Evolutionary conservation across 2,113 vertebrate species (phyloP).

Genomic region (Grammomys surdaster): DNA sequence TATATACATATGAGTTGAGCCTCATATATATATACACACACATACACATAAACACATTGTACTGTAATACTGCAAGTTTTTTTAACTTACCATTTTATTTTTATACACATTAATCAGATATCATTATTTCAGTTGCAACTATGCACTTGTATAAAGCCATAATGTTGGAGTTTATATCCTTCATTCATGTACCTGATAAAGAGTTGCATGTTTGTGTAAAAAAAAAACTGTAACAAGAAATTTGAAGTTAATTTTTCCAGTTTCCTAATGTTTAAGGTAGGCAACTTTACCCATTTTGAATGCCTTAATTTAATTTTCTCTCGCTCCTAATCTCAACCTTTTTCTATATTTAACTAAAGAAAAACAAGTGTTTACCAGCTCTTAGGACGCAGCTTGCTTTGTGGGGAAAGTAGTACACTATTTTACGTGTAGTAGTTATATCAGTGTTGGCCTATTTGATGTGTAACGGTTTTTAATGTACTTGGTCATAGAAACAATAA

Average conservation of each 20-base stretch:
- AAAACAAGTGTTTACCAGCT: slow-evolving; percentile 86
- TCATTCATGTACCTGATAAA: slow-evolving; percentile 69
- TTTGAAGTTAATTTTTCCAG: slow-evolving; percentile 80
- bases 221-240: slow-evolving; percentile 71
- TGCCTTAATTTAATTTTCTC: slow-evolving; percentile 90
- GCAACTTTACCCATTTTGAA: slow-evolving; percentile 84
- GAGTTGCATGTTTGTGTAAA: slow-evolving; percentile 87
- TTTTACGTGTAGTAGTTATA: slow-evolving; percentile 87
- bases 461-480: slow-evolving; percentile 85
- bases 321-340: slow-evolving; percentile 82
- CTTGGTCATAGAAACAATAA: slow-evolving; percentile 83
- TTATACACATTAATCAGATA: slow-evolving; percentile 87
- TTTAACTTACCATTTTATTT: slow-evolving; percentile 88
- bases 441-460: slow-evolving; percentile 88
- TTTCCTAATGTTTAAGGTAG: slow-evolving; percentile 83
- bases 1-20: slow-evolving; percentile 18
- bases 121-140: slow-evolving; percentile 87
- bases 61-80: slow-evolving; percentile 88
- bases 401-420: slow-evolving; percentile 87
- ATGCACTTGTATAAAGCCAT: slow-evolving; percentile 90
- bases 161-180: slow-evolving; percentile 81
- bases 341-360: slow-evolving; percentile 85
- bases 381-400: slow-evolving; percentile 90
- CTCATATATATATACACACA: not conserved
- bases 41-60: slow-evolving; percentile 81